Conservation (phyloP, 2,113 vertebrate species). For the Syngnathoides biaculeatus region DNA sequence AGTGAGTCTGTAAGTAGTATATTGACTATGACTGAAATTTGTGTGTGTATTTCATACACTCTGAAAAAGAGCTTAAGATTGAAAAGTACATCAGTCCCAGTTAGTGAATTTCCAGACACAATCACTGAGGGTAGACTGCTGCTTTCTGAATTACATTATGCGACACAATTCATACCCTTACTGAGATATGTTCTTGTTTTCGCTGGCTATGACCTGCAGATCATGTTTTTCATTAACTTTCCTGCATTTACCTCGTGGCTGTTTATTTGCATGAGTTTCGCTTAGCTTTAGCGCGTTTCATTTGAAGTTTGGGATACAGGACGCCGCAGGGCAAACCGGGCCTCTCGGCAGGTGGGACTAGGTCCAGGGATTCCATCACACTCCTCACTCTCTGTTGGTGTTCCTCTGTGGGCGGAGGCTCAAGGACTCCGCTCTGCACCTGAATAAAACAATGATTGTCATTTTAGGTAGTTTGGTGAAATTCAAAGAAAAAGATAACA, state of each 20-base stretch:
- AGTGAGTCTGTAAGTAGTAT: constrained; percentile 19
- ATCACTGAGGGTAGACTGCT: constrained; percentile 25
- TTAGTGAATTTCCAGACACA: constrained; percentile 9
- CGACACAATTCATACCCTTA: neutral
- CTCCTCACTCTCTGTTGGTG: constrained; percentile 37
- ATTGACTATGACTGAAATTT: neutral
- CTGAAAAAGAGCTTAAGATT: constrained; percentile 18
- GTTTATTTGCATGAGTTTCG: neutral
- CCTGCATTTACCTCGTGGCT: neutral
- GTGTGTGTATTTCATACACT: neutral
- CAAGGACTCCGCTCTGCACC: constrained; percentile 44
- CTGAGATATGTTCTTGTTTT: neutral
- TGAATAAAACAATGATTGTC: constrained; percentile 17
- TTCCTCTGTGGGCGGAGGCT: constrained; percentile 29
- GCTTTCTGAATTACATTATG: constrained; percentile 1
- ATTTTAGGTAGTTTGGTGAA: neutral
- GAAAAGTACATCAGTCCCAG: constrained; percentile 14
- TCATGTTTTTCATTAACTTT: too few species aligned
- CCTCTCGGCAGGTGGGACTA: constrained; percentile 11
- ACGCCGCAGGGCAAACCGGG: constrained; percentile 10
- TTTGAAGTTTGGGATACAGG: constrained; percentile 59
- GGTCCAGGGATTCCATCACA: constrained; percentile 48
- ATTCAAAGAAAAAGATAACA: neutral
- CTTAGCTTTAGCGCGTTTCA: constrained; percentile 16
- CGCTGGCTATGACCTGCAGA: neutral